Evolutionary conservation across 2,888 invertebrate genomes (phyloP), one percentile per base, ranked within the genome.

Genomic region (Blera fallax): DNA sequence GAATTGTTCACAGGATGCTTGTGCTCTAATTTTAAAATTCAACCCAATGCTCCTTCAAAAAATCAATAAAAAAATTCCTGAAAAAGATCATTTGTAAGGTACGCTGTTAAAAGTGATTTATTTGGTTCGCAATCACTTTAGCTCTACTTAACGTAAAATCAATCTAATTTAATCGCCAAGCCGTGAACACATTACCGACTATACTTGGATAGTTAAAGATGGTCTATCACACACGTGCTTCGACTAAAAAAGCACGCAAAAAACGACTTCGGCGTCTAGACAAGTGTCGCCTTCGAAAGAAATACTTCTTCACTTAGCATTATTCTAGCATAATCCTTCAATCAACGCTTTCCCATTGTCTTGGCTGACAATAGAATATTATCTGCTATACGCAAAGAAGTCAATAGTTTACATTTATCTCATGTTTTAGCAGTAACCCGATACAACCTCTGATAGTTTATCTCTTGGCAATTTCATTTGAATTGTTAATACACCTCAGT

Each of bases 401-500:
- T 32, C 50, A 5, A 60, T 21, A 52, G 37, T 52, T 70, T 70
- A 58, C 14, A 65, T 67, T 27, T 56, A 56, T 58, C 56, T 29
- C 76, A 76, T 56, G 58, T 14, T 34, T 34, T 16, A 18, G 56
- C 58, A 7, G 50, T 77, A 77, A 77, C 50, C 29, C 50, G 50
- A 34, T 67, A 58, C 27, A 37, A 58, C 43, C 34, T 65, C 48
- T 24, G 58, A 58, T 58, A 34, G 14, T 58, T 24, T 58, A 67
- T 45, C 37, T 65, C 16, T 6, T 8, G 29, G 50, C 48, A 48
- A 45, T 58, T 52, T 32, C 10, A 78, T 83, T 78, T 78, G 67
- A 78, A 78, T 83, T 78, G 54, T 69, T 69, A 58, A 80, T 73
- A 18, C 29, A 34, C 45, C 52, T 52, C 32, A n/a, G 32, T 48